Base-by-base conservation (phyloP, 2,797 vertebrate genomes). In the Lithobates pipiens region DNA sequence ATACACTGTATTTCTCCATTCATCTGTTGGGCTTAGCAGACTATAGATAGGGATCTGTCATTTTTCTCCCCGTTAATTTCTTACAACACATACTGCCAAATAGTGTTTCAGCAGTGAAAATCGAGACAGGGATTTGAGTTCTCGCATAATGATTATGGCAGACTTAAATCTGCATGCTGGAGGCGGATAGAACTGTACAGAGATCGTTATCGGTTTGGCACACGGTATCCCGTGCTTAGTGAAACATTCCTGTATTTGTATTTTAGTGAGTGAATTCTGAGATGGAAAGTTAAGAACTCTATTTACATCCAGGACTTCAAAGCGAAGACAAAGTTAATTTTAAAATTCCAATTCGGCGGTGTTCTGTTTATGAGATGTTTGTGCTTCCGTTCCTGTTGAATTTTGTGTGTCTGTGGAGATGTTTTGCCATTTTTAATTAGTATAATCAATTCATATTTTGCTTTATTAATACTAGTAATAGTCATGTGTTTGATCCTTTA, bases 31-130 rank as follows among this genome's bases (percentile, higher is more conserved):
- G 78, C 84, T 86, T 81, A 76, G 84, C 74, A 85, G 78, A 61
- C 65, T 81, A 44, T 57, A 70, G 84, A 86, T 86, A 86, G 42
- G 32, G 78, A 86, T 86, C 84, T 86, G 63, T 81, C 61, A 76
- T 86, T 86, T 86, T 85, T 80, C 80, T 72, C 72, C 42, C 80
- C 5, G 80, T 86, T 86, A 86, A 86, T 86, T 86, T 86, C 79
- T 86, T 77, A 86, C 61, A 69, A 86, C 67, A 82, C 57, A 27
- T n/a, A 10, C 80, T 86, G 80, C 85, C 85, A 86, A 82, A 74
- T 77, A 86, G 46, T 50, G 39, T 83, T 83, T 86, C 85, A 83
- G 85, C 85, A 83, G 61, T 86, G 80, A 86, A 86, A 83, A 86
- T 39, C 16, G 76, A 82, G 80, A 86, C 83, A 80, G 80, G 71